Conservation (phyloP, 2,113 vertebrate species). For the Triplophysa siluroides region DNA sequence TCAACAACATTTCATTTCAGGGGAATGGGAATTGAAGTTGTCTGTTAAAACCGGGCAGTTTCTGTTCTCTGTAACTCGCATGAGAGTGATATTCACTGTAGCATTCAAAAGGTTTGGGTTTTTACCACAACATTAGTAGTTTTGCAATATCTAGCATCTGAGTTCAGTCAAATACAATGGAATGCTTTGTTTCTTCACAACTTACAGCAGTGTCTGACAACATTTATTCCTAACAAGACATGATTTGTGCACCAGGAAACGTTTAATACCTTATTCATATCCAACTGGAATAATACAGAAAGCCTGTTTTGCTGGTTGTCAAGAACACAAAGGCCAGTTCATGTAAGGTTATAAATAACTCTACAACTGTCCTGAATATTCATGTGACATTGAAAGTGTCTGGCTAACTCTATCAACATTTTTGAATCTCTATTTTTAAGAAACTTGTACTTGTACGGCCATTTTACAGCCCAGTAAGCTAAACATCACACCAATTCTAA, state of each 20-base stretch:
- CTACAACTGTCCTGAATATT: not conserved
- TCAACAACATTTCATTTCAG: not conserved
- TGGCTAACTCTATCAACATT: no score
- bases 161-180: not conserved
- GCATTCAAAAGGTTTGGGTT: not conserved
- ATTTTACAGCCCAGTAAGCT: no score
- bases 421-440: no score
- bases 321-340: not conserved
- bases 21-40: not conserved
- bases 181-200: not conserved
- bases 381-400: no score
- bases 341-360: not conserved
- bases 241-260: slow-evolving; percentile 1
- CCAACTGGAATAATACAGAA: not conserved
- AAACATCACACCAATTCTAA: no score
- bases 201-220: not conserved
- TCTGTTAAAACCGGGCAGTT: not conserved
- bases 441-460: no score
- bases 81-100: not conserved
- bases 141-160: not conserved
- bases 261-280: not conserved
- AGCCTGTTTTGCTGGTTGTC: not conserved
- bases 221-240: not conserved
- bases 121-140: not conserved
- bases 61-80: not conserved